phyloP scores from a whole-genome alignment of 2,888 invertebrate species.

The Gibbula magus region DNA sequence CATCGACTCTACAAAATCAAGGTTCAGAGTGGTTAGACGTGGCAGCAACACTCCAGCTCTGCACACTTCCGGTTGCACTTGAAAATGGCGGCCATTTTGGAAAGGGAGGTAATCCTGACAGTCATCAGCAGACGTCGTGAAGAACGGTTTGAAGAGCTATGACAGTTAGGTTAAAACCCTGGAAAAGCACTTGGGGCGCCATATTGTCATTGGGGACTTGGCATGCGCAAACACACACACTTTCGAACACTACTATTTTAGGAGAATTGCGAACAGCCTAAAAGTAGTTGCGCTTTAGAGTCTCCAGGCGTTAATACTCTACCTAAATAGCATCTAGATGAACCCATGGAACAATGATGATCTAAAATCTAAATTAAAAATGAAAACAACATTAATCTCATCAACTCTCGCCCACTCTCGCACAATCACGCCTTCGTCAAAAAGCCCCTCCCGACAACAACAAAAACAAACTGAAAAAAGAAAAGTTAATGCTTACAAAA shows the following conservation, averaged over 20 bases:
- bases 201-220: background rate
- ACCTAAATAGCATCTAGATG: slow-evolving; percentile 7
- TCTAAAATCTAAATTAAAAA: no score
- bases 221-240: slow-evolving; percentile 13
- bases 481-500: background rate
- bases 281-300: background rate
- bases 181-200: background rate
- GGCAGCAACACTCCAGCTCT: background rate
- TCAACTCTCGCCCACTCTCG: background rate
- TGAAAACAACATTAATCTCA: background rate
- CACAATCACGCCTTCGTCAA: slow-evolving; percentile 4
- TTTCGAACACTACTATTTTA: slow-evolving; percentile 11
- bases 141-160: background rate
- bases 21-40: slow-evolving; percentile 25
- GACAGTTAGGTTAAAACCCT: slow-evolving; percentile 1
- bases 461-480: background rate
- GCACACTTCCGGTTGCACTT: slow-evolving; percentile 9
- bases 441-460: background rate
- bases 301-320: background rate
- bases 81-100: background rate
- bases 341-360: background rate
- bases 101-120: slow-evolving; percentile 7
- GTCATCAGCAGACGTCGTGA: background rate
- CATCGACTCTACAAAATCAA: slow-evolving; percentile 69
- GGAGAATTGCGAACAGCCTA: background rate